Base-by-base conservation (phyloP, 2,888 invertebrate species). In the Cephus pulcher region DNA sequence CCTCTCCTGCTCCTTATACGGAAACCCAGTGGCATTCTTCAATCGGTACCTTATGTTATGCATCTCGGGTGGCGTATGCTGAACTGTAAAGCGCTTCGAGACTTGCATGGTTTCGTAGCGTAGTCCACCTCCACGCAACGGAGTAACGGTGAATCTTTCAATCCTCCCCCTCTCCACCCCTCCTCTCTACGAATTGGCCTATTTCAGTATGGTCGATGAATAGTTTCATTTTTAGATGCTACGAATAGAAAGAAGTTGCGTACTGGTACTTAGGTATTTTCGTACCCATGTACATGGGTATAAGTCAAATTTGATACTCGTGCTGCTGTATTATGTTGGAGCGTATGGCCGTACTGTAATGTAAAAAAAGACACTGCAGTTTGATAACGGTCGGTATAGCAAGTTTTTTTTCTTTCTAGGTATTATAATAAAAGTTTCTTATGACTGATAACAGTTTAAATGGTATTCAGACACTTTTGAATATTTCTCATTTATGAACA, bases 71-170 rank as follows among this genome's bases (percentile, higher is more conserved):
- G 56, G 15, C 56, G 23, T 23, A 56, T 56, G 23, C 9, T 23
- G 23, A 56, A 56, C 56, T 56, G 56, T 56, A 23, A 23, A 56
- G 56, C 9, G 9, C 56, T 71, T 34, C 71, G 71, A 71, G 12
- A 34, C 71, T 34, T 70, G 71, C 33, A 71, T 71, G 71, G 71
- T 71, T 71, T 71, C 33, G 15, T 71, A 23, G 32, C 71, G 71
- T 32, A 34, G 71, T 15, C 71, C 33, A 33, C 15, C 71, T 32
- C 71, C 71, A 71, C 79, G 82, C 79, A 81, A 79, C 80, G 82
- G 80, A 82, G 81, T 87, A 86, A 87, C 87, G 86, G 87, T 86
- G 82, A 82, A 85, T 84, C 80, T 76, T 79, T 74, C 79, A 34
- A 30, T 78, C 56, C 71, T 56, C 37, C 79, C 6, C 6, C 69